phyloP scores from a whole-genome alignment of 2,888 invertebrate species.

The Euplagia quadripunctaria region DNA sequence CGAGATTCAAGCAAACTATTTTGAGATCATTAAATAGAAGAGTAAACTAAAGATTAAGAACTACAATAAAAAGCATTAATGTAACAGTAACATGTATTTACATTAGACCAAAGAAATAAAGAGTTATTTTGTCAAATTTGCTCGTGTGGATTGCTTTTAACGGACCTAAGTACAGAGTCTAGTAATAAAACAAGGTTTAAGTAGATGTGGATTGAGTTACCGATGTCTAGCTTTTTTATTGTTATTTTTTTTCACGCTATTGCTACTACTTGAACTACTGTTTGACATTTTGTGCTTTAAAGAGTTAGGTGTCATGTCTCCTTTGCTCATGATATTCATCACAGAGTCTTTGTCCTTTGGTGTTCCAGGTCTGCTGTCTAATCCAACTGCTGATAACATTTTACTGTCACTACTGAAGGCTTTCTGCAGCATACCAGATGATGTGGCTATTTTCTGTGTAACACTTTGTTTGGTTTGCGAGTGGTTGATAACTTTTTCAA shows the following conservation, averaged over 20 bases:
- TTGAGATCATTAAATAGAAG: conserved; percentile 68
- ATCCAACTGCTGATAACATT: conserved; percentile 74
- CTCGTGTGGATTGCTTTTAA: conserved; percentile 25
- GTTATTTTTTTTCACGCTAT: conserved; percentile 91
- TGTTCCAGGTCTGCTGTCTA: conserved; percentile 82
- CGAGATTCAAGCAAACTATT: conserved; percentile 80
- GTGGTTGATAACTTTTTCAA: conserved; percentile 77
- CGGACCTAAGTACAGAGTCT: conserved; percentile 43
- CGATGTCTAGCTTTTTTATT: conserved; percentile 95
- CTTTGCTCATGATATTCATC: conserved; percentile 70
- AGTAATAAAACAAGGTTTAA: conserved; percentile 30
- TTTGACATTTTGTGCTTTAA: conserved; percentile 85
- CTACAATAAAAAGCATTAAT: conserved; percentile 35
- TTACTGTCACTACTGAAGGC: conserved; percentile 79
- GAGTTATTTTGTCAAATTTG: conserved; percentile 28
- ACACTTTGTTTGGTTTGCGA: conserved; percentile 76
- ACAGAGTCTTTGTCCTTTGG: conserved; percentile 82
- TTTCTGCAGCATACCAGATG: conserved; percentile 79
- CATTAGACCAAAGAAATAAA: conserved; percentile 58
- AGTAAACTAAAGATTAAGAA: conserved; percentile 59
- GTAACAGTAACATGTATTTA: conserved; percentile 54
- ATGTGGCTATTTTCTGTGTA: conserved; percentile 77
- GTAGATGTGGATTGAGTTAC: conserved; percentile 74
- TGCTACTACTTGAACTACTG: conserved; percentile 68
- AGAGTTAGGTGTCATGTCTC: conserved; percentile 76